phyloP scores from a whole-genome alignment of 1,140 invertebrate species.

The Berghia stephanieae region DNA sequence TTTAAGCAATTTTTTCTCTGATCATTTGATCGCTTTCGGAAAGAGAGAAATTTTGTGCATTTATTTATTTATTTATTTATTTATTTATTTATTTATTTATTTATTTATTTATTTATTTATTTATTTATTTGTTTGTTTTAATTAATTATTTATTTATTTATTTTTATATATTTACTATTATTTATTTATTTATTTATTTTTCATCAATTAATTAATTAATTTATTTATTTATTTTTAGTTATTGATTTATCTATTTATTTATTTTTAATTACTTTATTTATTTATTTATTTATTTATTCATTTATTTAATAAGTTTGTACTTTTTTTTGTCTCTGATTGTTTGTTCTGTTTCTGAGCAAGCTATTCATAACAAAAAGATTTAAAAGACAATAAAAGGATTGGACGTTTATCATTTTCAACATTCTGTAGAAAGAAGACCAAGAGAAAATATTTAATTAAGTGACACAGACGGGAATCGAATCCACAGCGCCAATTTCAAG shows the following conservation, averaged over 20 bases:
- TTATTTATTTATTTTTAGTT: not conserved
- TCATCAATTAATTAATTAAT: slow-evolving; percentile 4
- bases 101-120: too few relatives aligned
- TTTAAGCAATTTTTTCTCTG: not conserved
- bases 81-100: too few relatives aligned
- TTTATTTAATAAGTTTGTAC: slow-evolving; percentile 5
- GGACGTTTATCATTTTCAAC: too few relatives aligned
- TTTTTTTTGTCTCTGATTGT: not conserved
- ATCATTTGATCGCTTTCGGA: too few relatives aligned
- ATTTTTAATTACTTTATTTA: slow-evolving; percentile 1
- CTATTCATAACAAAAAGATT: too few relatives aligned
- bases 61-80: slow-evolving; percentile 14
- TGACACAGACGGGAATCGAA: too few relatives aligned
- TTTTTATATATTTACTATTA: slow-evolving; percentile 27
- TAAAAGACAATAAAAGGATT: too few relatives aligned
- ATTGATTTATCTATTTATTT: slow-evolving; percentile 7
- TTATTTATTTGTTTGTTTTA: slow-evolving; percentile 33
- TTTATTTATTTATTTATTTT: slow-evolving; percentile 16
- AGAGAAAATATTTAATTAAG: too few relatives aligned
- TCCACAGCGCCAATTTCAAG: too few relatives aligned
- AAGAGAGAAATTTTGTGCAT: too few relatives aligned
- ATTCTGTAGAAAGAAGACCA: too few relatives aligned
- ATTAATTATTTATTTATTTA: slow-evolving; percentile 26
- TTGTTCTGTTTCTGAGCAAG: too few relatives aligned
- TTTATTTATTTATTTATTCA: slow-evolving; percentile 10